These are phyloP conservation scores for Edolisoma coerulescens DNA, from an alignment of 2,113 vertebrate species.

Conservation along the genomic window DNA sequence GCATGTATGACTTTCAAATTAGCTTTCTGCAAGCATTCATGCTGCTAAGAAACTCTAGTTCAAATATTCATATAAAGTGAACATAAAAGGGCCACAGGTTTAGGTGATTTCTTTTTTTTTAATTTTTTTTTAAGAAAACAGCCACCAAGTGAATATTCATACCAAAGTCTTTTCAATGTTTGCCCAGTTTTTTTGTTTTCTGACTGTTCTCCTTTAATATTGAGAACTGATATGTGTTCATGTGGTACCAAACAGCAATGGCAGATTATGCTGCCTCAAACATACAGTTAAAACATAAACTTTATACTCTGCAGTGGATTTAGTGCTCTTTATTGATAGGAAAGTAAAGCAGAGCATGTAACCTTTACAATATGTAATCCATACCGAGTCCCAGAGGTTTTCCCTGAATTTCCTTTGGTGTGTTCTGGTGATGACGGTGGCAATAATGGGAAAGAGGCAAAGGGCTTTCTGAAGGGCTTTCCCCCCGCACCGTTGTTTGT, in stretches of 20 bases:
- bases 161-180: neutral
- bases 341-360: neutral
- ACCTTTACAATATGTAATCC: neutral
- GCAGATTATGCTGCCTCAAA: neutral
- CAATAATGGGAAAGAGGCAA: neutral
- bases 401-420: fast-evolving
- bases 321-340: neutral
- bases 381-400: neutral
- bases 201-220: neutral
- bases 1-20: constrained; percentile 55
- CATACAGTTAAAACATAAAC: neutral
- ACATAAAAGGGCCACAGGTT: constrained; percentile 23
- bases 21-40: constrained; percentile 45
- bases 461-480: neutral
- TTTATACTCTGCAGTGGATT: neutral
- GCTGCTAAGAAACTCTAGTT: constrained; percentile 46
- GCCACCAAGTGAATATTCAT: neutral
- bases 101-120: neutral
- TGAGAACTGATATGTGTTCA: neutral
- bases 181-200: neutral
- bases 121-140: neutral
- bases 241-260: neutral
- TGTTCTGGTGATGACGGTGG: neutral
- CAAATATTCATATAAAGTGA: constrained; percentile 43
- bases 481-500: neutral